phyloP scores from a whole-genome alignment of 2,888 invertebrate species.

The Hirtodrosophila cameraria region DNA sequence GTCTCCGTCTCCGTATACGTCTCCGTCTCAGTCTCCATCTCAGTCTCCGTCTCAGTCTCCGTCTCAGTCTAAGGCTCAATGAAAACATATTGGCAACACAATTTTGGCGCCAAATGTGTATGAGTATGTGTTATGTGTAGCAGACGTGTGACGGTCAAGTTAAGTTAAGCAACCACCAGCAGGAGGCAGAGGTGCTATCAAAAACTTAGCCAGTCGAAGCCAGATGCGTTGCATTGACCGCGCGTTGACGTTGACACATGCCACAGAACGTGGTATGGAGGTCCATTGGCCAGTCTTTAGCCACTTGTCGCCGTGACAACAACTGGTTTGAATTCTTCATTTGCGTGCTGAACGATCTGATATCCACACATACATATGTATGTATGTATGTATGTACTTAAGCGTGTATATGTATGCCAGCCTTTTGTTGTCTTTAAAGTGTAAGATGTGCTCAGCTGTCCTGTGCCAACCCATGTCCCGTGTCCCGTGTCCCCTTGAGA shows the following conservation, averaged over 20 bases:
- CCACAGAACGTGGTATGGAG: slow-evolving; percentile 45
- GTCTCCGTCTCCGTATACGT: too few relatives aligned
- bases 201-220: slow-evolving; percentile 16
- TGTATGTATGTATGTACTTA: slow-evolving; percentile 15
- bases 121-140: background rate
- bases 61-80: too few relatives aligned
- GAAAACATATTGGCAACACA: slow-evolving; percentile 2
- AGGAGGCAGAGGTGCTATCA: slow-evolving; percentile 9
- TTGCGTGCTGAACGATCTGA: slow-evolving; percentile 63
- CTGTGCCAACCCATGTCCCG: slow-evolving; percentile 1
- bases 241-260: slow-evolving; percentile 66
- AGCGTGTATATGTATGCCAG: slow-evolving; percentile 10
- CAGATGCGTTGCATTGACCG: slow-evolving; percentile 60
- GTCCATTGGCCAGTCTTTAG: slow-evolving; percentile 51
- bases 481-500: slow-evolving; percentile 33
- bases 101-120: slow-evolving; percentile 37
- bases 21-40: too few relatives aligned
- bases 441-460: slow-evolving; percentile 40
- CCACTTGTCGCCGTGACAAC: slow-evolving; percentile 52
- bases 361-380: slow-evolving; percentile 24
- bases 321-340: slow-evolving; percentile 75
- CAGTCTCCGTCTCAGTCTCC: too few relatives aligned
- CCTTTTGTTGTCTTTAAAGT: slow-evolving; percentile 29
- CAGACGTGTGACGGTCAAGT: slow-evolving; percentile 3
- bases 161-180: slow-evolving; percentile 28